Conservation (phyloP, 2,797 vertebrate genomes). For the Bucorvus abyssinicus region DNA sequence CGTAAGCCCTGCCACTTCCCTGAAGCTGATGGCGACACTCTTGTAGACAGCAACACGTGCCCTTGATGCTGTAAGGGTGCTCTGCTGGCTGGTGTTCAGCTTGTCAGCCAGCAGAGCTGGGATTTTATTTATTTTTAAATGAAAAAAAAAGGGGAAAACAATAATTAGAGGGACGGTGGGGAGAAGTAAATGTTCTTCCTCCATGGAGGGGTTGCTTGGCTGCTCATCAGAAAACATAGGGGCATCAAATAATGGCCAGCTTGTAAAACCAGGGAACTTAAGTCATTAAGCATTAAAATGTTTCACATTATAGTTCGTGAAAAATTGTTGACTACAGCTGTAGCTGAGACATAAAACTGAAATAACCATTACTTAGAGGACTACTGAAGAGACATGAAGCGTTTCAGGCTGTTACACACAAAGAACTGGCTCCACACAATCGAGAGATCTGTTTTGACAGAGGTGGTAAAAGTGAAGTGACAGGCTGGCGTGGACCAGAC, state of each 20-base stretch:
- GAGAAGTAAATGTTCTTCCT: not conserved
- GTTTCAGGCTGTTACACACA: not conserved
- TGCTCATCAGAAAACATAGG: not conserved
- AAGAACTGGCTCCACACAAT: not conserved
- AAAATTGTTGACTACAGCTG: not conserved
- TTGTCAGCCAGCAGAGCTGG: not conserved
- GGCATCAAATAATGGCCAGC: not conserved
- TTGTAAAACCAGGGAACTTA: not conserved
- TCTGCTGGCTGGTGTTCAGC: not conserved
- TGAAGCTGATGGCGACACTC: not conserved
- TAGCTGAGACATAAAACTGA: not conserved
- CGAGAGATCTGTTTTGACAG: not conserved
- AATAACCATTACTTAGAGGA: not conserved
- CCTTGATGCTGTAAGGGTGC: accelerated
- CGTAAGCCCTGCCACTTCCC: not conserved
- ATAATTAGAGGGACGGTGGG: not conserved
- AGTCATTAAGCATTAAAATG: not conserved
- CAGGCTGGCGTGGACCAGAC: not conserved
- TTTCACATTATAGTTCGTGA: not conserved
- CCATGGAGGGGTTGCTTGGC: not conserved
- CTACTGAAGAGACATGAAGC: not conserved
- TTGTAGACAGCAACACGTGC: not conserved
- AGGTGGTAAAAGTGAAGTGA: not conserved
- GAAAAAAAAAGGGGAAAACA: not conserved
- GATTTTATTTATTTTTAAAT: not conserved